Conservation (phyloP, 2,888 invertebrate genomes). For the Hymenopus coronatus region DNA sequence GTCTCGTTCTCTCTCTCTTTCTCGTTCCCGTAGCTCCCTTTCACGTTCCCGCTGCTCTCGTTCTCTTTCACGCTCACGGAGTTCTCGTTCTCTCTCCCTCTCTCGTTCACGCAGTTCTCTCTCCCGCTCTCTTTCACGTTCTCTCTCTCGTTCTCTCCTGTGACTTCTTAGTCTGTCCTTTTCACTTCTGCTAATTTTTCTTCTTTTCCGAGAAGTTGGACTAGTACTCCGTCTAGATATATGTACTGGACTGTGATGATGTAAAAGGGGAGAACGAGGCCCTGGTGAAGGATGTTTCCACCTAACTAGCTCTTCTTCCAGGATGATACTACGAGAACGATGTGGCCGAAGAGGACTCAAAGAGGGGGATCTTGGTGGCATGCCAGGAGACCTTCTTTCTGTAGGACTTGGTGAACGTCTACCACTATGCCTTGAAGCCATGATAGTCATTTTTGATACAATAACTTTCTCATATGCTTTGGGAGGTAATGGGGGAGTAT, state of each 20-base stretch:
- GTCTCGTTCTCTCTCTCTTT: conserved; percentile 1
- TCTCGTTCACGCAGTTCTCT: conserved; percentile 1
- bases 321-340: conserved; percentile 8
- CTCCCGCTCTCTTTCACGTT: conserved; percentile 4
- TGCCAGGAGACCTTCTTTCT: conserved; percentile 12
- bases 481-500: conserved; percentile 65
- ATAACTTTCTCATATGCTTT: conserved; percentile 51
- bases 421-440: conserved; percentile 39
- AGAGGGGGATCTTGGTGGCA: not conserved
- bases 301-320: conserved; percentile 7
- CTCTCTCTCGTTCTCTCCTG: conserved; percentile 26
- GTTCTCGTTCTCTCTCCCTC: conserved; percentile 9
- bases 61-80: not conserved
- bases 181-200: conserved; percentile 26
- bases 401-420: conserved; percentile 31
- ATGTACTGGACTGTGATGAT: not conserved
- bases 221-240: conserved; percentile 38
- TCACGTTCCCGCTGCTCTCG: not conserved
- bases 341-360: not conserved
- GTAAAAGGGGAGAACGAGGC: conserved; percentile 13
- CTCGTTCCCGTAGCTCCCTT: conserved; percentile 1
- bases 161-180: conserved; percentile 23
- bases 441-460: conserved; percentile 50
- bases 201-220: conserved; percentile 39
- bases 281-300: conserved; percentile 19